A percentile compares a stretch with the other conserved stretches of the same genome.
phyloP scores from a whole-genome alignment of 2,888 invertebrate genomes.

The Smittia aterrima region DNA sequence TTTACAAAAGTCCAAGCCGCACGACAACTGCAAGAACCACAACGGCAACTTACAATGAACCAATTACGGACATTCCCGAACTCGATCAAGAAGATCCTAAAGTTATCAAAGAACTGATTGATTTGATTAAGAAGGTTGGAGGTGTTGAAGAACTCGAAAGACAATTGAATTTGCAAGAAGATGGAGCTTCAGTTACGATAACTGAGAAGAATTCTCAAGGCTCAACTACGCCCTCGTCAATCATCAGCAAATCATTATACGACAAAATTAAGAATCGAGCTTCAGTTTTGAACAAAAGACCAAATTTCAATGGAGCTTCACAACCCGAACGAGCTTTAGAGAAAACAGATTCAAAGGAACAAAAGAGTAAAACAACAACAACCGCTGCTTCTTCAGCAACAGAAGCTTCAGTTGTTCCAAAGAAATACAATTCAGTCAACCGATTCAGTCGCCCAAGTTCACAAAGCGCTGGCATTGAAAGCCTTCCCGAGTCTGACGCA shows the following conservation, averaged over 20 bases:
- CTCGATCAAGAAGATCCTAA: constrained; percentile 52
- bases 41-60: constrained; percentile 50
- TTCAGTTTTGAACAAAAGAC: constrained; percentile 17
- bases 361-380: not conserved
- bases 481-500: constrained; percentile 51
- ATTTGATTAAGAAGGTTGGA: constrained; percentile 82
- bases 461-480: constrained; percentile 58
- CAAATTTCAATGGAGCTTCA: constrained; percentile 30
- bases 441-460: constrained; percentile 62
- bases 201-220: constrained; percentile 50
- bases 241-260: constrained; percentile 73
- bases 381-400: not conserved
- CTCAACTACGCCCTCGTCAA: constrained; percentile 60
- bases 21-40: constrained; percentile 56
- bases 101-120: constrained; percentile 79
- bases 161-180: constrained; percentile 62
- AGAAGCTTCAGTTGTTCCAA: constrained; percentile 39
- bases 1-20: constrained; percentile 45
- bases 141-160: constrained; percentile 84
- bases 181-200: constrained; percentile 54
- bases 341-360: not conserved
- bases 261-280: constrained; percentile 65
- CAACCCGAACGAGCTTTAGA: constrained; percentile 6
- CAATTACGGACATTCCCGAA: constrained; percentile 14
- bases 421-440: constrained; percentile 61